Conservation (phyloP, 2,113 vertebrate genomes). For the Engraulis encrasicolus region DNA sequence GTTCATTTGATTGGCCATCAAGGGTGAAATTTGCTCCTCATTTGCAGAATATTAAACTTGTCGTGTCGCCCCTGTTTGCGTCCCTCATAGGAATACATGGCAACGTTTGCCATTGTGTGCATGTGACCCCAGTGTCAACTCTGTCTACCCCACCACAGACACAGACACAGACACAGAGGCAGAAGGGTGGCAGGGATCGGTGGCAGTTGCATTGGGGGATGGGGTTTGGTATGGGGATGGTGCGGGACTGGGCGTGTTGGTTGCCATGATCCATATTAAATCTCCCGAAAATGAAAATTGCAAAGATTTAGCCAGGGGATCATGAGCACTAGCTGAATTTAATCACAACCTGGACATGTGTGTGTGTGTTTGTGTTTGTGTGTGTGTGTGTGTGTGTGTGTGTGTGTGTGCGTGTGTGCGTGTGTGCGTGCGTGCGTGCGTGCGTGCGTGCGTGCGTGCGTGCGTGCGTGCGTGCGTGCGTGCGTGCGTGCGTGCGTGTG, state of each 20-base stretch:
- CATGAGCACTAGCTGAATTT: conserved; percentile 85
- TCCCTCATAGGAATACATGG: no score
- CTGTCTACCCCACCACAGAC: conserved; percentile 66
- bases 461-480: conserved; percentile 57
- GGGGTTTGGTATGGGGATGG: conserved; percentile 78
- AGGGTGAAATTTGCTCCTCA: no score
- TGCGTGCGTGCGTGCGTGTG: conserved; percentile 51
- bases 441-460: conserved; percentile 59
- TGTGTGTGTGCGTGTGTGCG: conserved; percentile 38
- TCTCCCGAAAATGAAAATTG: conserved; percentile 97
- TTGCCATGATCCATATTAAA: conserved; percentile 93
- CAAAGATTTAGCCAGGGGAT: conserved; percentile 89
- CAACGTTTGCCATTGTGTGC: no score
- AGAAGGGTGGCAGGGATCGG: background rate
- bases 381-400: conserved; percentile 65
- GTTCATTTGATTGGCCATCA: no score
- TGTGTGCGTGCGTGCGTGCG: conserved; percentile 59
- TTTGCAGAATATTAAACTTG: no score
- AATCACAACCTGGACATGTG: conserved; percentile 80
- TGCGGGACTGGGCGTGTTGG: no score
- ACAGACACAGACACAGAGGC: conserved; percentile 86
- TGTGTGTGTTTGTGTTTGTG: conserved; percentile 40
- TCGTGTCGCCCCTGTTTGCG: no score
- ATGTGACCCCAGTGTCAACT: background rate
- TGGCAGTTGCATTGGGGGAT: conserved; percentile 62